A percentile compares a stretch with the other conserved stretches of the same genome.
These are phyloP conservation scores for Leptopilina syphax DNA, from an alignment of 2,888 invertebrate genomes.

Conservation along the genomic window DNA sequence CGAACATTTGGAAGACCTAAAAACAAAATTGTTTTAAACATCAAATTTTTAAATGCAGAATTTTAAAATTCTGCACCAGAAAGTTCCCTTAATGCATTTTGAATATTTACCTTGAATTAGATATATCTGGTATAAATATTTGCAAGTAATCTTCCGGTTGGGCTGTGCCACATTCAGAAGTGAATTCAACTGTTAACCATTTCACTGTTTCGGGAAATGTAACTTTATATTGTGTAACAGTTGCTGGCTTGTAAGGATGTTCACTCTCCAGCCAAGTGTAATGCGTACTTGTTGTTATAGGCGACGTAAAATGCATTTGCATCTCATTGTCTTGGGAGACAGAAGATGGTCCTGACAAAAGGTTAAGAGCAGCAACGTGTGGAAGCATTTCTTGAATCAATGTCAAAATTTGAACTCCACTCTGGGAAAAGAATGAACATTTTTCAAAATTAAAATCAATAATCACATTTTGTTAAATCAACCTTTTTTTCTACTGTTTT, in stretches of 20 bases:
- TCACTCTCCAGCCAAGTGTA: slow-evolving; percentile 97
- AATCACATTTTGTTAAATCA: too few species aligned
- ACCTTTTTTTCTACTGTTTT: too few species aligned
- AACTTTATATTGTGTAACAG: slow-evolving; percentile 91
- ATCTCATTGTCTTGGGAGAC: slow-evolving; percentile 74
- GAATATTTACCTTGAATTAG: slow-evolving; percentile 60
- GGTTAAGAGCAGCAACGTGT: slow-evolving; percentile 91
- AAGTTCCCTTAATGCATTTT: background rate
- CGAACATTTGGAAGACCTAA: slow-evolving; percentile 55
- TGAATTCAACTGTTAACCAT: slow-evolving; percentile 96
- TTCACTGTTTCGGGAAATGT: slow-evolving; percentile 92
- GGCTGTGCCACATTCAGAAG: slow-evolving; percentile 92
- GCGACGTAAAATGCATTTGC: slow-evolving; percentile 65
- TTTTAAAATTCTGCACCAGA: background rate
- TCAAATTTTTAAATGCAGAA: background rate
- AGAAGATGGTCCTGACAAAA: slow-evolving; percentile 78
- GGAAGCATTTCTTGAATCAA: slow-evolving; percentile 93
- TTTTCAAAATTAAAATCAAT: slow-evolving; percentile 26
- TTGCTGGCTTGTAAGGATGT: slow-evolving; percentile 95
- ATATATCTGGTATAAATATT: slow-evolving; percentile 81
- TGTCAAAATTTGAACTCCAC: slow-evolving; percentile 90
- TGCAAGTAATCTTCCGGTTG: slow-evolving; percentile 94
- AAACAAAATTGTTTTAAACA: background rate
- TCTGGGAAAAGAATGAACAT: slow-evolving; percentile 78
- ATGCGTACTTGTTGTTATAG: slow-evolving; percentile 84